These are phyloP conservation scores for Cyprinodon diabolis DNA, from an alignment of 2,797 vertebrate genomes.

Conservation along the genomic window DNA sequence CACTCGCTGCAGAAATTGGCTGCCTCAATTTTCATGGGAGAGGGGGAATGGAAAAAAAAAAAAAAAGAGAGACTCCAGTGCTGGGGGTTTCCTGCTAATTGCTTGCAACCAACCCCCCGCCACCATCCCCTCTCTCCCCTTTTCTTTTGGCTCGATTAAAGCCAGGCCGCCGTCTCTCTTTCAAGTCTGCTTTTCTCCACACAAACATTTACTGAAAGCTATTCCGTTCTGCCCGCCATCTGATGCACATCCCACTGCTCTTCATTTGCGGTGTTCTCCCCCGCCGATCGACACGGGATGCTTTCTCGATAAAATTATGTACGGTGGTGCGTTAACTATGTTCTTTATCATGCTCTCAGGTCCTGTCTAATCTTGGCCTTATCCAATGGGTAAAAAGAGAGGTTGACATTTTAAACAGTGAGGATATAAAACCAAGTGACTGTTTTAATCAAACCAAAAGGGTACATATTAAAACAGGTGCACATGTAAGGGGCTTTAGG, in stretches of 20 bases:
- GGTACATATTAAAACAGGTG: not conserved
- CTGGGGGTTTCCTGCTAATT: constrained; percentile 78
- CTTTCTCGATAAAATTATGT: constrained; percentile 25
- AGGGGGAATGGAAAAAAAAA: not conserved
- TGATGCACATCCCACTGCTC: constrained; percentile 44
- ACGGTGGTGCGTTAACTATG: not conserved
- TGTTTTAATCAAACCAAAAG: constrained; percentile 7
- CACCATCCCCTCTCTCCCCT: constrained; percentile 51
- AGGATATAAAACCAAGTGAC: not conserved
- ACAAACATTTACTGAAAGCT: constrained; percentile 46
- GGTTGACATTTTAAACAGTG: constrained; percentile 10
- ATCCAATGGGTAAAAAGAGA: not conserved
- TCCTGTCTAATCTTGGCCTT: constrained; percentile 3
- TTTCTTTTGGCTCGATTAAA: constrained; percentile 71
- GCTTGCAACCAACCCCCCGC: constrained; percentile 57
- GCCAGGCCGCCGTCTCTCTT: constrained; percentile 68
- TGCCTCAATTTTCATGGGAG: constrained; percentile 58
- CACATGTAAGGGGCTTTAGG: not conserved
- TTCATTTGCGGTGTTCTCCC: constrained; percentile 38
- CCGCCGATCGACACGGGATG: constrained; percentile 23
- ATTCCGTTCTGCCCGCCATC: constrained; percentile 33
- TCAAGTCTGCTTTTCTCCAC: constrained; percentile 50
- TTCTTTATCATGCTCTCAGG: constrained; percentile 11
- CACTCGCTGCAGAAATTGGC: constrained; percentile 58
- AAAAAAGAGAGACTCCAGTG: constrained; percentile 16